These are phyloP conservation scores for Drosophila eohydei DNA, from an alignment of 2,888 invertebrate genomes.

Conservation along the genomic window DNA sequence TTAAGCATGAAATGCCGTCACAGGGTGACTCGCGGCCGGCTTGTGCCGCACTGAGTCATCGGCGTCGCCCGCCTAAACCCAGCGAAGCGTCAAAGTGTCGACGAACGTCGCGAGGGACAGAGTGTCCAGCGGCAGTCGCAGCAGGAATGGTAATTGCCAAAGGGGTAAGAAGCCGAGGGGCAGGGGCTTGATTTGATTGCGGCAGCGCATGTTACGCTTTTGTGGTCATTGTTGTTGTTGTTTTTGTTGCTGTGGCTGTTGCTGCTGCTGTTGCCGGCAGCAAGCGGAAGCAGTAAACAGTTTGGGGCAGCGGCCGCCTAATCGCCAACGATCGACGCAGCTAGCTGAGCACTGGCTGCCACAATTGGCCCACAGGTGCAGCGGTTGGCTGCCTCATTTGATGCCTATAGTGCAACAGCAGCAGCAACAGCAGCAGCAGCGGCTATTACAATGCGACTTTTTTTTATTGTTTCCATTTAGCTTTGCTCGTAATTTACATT, in stretches of 20 bases:
- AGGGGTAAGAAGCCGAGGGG: not conserved
- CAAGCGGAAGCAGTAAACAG: slow-evolving; percentile 74
- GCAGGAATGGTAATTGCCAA: slow-evolving; percentile 21
- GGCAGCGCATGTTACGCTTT: slow-evolving; percentile 69
- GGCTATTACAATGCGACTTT: slow-evolving; percentile 10
- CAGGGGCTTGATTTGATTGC: slow-evolving; percentile 49
- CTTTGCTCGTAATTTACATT: slow-evolving; percentile 74
- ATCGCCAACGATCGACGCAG: slow-evolving; percentile 55
- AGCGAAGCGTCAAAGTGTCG: slow-evolving; percentile 78
- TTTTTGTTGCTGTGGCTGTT: slow-evolving; percentile 11
- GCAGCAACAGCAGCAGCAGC: slow-evolving; percentile 15
- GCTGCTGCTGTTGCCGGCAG: slow-evolving; percentile 27
- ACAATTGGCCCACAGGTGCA: slow-evolving; percentile 65
- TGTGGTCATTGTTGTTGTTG: slow-evolving; percentile 60
- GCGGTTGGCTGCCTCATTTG: slow-evolving; percentile 60
- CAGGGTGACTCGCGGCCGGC: slow-evolving; percentile 31
- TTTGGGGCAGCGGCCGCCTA: slow-evolving; percentile 60
- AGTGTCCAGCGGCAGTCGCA: slow-evolving; percentile 15
- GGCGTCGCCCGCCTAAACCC: slow-evolving; percentile 54
- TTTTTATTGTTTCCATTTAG: slow-evolving; percentile 67
- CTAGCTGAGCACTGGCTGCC: slow-evolving; percentile 15
- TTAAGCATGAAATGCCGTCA: slow-evolving; percentile 63
- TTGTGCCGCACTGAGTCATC: slow-evolving; percentile 68
- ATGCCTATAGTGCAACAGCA: slow-evolving; percentile 42
- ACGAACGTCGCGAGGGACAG: slow-evolving; percentile 55